Evolutionary conservation across 2,797 vertebrate species (phyloP).

Genomic region (Triplophysa bombifrons): DNA sequence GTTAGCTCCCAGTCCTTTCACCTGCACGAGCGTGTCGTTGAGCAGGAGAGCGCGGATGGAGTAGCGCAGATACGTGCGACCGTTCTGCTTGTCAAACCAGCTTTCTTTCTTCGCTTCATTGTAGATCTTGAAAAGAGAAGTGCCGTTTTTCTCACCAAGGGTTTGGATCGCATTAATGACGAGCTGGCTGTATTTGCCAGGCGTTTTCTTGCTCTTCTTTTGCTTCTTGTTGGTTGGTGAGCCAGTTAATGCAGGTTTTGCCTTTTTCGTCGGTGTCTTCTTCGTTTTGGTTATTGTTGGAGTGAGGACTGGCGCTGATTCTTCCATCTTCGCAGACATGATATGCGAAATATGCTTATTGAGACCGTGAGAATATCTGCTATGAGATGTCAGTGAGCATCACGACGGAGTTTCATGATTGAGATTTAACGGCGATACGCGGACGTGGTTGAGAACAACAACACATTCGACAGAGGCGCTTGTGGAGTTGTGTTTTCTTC

Average conservation of each 20-base stretch:
- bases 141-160: conserved; percentile 81
- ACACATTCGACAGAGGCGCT: conserved; percentile 69
- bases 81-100: conserved; percentile 88
- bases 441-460: conserved; percentile 88
- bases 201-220: conserved; percentile 84
- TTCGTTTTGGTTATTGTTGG: conserved; percentile 60
- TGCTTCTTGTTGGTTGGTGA: conserved; percentile 75
- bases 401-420: conserved; percentile 1
- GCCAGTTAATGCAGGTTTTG: conserved; percentile 57
- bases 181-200: conserved; percentile 83
- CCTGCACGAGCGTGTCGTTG: conserved; percentile 85
- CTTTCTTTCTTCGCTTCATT: conserved; percentile 81
- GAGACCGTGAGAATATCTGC: not conserved
- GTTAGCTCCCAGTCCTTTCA: conserved; percentile 85
- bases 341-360: not conserved
- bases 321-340: conserved; percentile 79
- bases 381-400: not conserved
- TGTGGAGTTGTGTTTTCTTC: conserved; percentile 77
- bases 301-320: conserved; percentile 70
- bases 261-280: conserved; percentile 54
- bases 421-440: conserved; percentile 69
- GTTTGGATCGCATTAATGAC: conserved; percentile 82
- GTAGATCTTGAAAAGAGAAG: conserved; percentile 83
- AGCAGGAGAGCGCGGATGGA: conserved; percentile 84
- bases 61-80: conserved; percentile 84